phyloP scores from a whole-genome alignment of 2,113 vertebrate species.

The Potamarius usumacintae region DNA sequence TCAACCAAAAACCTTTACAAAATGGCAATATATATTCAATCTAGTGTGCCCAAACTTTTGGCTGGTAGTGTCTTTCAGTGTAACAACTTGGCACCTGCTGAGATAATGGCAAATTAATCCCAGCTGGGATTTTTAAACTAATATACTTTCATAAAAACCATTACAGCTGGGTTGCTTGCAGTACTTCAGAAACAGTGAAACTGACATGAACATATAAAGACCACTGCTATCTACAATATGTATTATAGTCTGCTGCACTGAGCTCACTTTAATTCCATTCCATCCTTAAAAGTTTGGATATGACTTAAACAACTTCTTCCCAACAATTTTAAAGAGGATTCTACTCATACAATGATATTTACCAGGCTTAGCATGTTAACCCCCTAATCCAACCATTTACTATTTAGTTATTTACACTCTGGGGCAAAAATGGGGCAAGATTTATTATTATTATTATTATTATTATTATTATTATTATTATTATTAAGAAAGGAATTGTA shows the following conservation, averaged over 20 bases:
- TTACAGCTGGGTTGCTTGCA: not conserved
- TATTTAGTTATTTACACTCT: not conserved
- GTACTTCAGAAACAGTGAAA: not conserved
- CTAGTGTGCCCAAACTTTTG: not conserved
- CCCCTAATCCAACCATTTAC: not conserved
- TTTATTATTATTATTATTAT: not conserved
- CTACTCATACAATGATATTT: not conserved
- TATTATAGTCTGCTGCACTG: not conserved
- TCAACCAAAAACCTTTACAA: not conserved
- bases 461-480: not conserved
- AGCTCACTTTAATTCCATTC: not conserved
- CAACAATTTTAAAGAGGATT: not conserved
- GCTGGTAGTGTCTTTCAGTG: not conserved
- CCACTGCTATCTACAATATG: not conserved
- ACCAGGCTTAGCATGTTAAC: not conserved
- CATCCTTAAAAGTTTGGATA: not conserved
- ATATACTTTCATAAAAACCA: not conserved
- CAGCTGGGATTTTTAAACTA: not conserved
- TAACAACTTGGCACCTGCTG: not conserved
- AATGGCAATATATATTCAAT: not conserved
- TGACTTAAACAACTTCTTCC: not conserved
- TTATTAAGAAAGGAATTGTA: not conserved
- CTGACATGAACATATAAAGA: not conserved
- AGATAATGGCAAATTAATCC: not conserved
- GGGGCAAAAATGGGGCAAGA: not conserved